A percentile compares a stretch with the other conserved stretches of the same genome.
Conservation (phyloP, 1,140 invertebrate species). For the Agrypnia vestita region DNA sequence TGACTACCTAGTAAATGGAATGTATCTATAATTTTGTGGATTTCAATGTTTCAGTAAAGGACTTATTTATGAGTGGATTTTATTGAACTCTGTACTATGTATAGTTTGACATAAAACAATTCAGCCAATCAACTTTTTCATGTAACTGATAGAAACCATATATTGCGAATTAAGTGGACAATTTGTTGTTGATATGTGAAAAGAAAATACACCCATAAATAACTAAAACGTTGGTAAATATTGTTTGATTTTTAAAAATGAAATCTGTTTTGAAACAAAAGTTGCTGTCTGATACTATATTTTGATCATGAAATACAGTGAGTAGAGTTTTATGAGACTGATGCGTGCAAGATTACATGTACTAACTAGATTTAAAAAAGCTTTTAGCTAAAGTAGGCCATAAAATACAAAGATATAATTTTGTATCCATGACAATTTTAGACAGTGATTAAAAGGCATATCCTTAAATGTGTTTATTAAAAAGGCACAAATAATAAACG, state of each 20-base stretch:
- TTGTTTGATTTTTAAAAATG: too few species aligned
- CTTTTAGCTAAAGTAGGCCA: constrained; percentile 15
- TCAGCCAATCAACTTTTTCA: too few species aligned
- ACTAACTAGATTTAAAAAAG: constrained; percentile 6
- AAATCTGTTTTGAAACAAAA: not conserved
- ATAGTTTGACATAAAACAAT: too few species aligned
- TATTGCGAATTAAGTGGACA: too few species aligned
- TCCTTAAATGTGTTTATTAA: too few species aligned
- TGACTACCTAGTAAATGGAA: constrained; percentile 97
- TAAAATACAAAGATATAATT: not conserved
- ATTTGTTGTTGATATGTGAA: too few species aligned
- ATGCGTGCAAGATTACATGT: not conserved
- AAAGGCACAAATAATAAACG: too few species aligned
- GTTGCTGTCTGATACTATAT: not conserved
- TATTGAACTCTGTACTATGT: not conserved
- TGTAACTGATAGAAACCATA: too few species aligned
- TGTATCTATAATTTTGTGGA: constrained; percentile 86
- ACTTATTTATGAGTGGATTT: not conserved
- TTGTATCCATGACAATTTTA: too few species aligned
- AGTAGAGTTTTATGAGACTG: constrained; percentile 12
- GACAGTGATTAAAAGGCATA: too few species aligned
- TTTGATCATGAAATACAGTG: constrained; percentile 8
- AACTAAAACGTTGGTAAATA: too few species aligned
- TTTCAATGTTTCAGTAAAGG: not conserved
- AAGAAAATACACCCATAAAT: too few species aligned